phyloP scores from a whole-genome alignment of 2,888 invertebrate species.

The Prosapia bicincta region DNA sequence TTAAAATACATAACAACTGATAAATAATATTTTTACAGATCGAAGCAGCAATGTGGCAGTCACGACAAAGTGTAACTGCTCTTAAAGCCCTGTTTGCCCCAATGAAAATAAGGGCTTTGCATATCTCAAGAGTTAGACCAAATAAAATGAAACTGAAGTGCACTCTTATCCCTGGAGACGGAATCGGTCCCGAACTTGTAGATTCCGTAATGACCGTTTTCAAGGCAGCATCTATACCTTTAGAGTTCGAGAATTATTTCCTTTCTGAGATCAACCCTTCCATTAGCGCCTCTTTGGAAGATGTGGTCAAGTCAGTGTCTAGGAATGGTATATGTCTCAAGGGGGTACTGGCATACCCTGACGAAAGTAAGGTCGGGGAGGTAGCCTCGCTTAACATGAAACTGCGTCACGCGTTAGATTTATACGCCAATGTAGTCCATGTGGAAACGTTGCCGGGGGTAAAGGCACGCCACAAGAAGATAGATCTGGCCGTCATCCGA shows the following conservation, averaged over 20 bases:
- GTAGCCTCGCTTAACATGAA: constrained; percentile 93
- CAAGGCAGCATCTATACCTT: too few species aligned
- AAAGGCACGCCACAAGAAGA: constrained; percentile 65
- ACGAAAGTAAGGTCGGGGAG: constrained; percentile 83
- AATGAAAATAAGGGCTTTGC: too few species aligned
- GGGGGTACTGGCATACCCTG: constrained; percentile 85
- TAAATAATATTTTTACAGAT: too few species aligned
- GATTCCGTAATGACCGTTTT: too few species aligned
- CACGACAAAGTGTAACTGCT: too few species aligned
- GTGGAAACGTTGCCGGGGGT: constrained; percentile 91
- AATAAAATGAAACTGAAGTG: too few species aligned
- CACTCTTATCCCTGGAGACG: too few species aligned
- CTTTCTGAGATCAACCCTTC: constrained; percentile 89
- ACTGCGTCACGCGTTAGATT: constrained; percentile 73
- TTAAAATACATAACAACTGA: too few species aligned
- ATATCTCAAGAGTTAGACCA: too few species aligned
- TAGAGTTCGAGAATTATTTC: constrained; percentile 55
- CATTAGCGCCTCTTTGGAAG: constrained; percentile 80
- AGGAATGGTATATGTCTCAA: constrained; percentile 85
- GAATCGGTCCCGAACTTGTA: too few species aligned
- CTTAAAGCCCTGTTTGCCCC: too few species aligned
- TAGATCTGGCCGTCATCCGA: constrained; percentile 95
- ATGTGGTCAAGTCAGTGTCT: constrained; percentile 78
- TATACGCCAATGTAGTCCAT: constrained; percentile 94
- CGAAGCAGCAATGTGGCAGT: too few species aligned